These are phyloP conservation scores for Synanthedon andrenaeformis DNA, from an alignment of 2,888 invertebrate species.

Conservation along the genomic window DNA sequence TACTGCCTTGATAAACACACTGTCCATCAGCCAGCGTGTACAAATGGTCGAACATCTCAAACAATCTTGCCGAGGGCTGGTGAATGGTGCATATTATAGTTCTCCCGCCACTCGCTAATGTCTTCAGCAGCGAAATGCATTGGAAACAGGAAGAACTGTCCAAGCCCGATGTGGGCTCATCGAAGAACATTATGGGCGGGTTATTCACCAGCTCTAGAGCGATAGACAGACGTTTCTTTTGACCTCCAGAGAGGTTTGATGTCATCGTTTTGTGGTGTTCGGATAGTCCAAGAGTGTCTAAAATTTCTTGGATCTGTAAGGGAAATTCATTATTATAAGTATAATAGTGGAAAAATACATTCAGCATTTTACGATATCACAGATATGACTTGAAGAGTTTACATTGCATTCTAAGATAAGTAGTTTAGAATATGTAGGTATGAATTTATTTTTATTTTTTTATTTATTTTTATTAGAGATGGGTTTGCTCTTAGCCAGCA, in stretches of 20 bases:
- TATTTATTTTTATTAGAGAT: no score
- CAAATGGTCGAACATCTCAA: constrained; percentile 96
- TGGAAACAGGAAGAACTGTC: constrained; percentile 97
- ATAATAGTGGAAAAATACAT: no score
- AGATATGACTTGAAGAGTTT: no score
- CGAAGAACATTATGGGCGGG: constrained; percentile 98
- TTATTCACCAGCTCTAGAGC: constrained; percentile 95
- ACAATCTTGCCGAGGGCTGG: constrained; percentile 95
- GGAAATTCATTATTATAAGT: not conserved
- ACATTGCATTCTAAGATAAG: no score
- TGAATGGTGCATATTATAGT: constrained; percentile 97
- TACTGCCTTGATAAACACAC: constrained; percentile 94
- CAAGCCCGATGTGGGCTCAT: constrained; percentile 95
- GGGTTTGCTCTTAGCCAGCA: no score
- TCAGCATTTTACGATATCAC: not conserved
- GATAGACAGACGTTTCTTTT: constrained; percentile 94
- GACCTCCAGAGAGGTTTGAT: constrained; percentile 92
- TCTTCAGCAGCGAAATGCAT: constrained; percentile 90
- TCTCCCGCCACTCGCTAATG: constrained; percentile 88
- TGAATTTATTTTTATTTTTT: no score
- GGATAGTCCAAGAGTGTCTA: constrained; percentile 87
- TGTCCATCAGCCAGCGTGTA: constrained; percentile 95
- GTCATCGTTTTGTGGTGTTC: constrained; percentile 93
- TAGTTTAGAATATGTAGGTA: no score
- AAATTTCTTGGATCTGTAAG: constrained; percentile 88